Percentiles rank a stretch among this genome's conserved stretches.
These are phyloP conservation scores for Griposia aprilina DNA, from an alignment of 2,888 invertebrate genomes.

Conservation along the genomic window DNA sequence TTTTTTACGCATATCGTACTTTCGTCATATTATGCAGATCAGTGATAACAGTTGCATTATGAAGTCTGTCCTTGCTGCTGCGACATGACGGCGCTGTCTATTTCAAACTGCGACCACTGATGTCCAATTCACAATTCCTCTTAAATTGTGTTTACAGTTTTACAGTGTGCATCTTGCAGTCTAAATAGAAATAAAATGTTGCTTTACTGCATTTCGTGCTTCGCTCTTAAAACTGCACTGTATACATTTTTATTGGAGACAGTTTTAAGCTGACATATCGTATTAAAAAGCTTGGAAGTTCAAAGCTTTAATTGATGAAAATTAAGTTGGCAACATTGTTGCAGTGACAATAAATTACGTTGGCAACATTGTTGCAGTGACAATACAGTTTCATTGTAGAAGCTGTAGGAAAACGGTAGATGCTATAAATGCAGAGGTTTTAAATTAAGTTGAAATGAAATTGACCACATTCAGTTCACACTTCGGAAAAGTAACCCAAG, in stretches of 20 bases:
- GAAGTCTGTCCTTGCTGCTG: background rate
- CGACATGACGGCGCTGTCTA: background rate
- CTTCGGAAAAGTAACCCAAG: background rate
- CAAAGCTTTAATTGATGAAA: slow-evolving; percentile 25
- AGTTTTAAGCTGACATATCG: slow-evolving; percentile 5
- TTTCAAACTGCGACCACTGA: background rate
- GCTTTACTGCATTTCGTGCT: slow-evolving; percentile 6
- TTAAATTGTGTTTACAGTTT: slow-evolving; percentile 4
- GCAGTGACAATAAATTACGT: slow-evolving; percentile 2
- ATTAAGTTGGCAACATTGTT: slow-evolving; percentile 5
- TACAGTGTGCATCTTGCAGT: background rate
- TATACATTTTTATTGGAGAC: slow-evolving; percentile 13
- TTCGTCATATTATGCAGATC: no score
- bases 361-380: background rate
- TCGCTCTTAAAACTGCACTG: slow-evolving; percentile 34
- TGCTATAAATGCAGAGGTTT: background rate
- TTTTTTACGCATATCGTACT: no score
- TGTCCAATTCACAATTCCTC: background rate
- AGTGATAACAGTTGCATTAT: background rate
- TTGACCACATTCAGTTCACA: background rate
- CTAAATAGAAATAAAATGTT: slow-evolving; percentile 39
- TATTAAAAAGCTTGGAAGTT: slow-evolving; percentile 6
- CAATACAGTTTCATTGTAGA: background rate
- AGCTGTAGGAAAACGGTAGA: background rate
- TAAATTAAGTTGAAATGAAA: background rate